Evolutionary conservation across 2,797 vertebrate species (phyloP), one percentile per base, ranked within the genome.

Genomic region (Coccyzus lansbergi): DNA sequence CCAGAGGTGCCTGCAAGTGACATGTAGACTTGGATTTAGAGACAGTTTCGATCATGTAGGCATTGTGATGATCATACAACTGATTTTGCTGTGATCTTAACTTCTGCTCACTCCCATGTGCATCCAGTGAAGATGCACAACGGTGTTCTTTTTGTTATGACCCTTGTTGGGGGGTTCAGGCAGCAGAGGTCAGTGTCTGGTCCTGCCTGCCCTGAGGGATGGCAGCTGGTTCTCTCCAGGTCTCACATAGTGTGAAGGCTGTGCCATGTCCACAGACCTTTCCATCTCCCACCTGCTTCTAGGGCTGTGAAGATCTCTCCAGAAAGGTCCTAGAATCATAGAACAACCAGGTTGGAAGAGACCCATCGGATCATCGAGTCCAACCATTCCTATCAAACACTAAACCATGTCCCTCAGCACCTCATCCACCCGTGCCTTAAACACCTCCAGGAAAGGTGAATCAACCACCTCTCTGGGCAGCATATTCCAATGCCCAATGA

Each of bases 81-180:
- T 44, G 44, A 18, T 38, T 40, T 40, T 12, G 25, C 42, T 15
- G 7, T 1, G 2, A 49, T 38, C 24, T 74, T 51, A 16, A 13
- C 49, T 69, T 20, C 12, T 33, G 4, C 18, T 52, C 12, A 4
- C 55, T 48, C 9, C 40, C 11, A 1, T 2, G 8, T 26, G 44
- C 24, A 7, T 4, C 24, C 29, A 13, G 46, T 14, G 42, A 68
- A 24, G 31, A 31, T 17, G 38, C 40, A 28, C 46, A 17, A 8
- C 26, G 19, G 14, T 16, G 5, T 13, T 69, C 24, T 15, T 34
- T 18, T 18, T 18, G 10, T n/a, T 7, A 3, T n/a, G 21, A 7
- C 18, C 5, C 14, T 18, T 2, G 1, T 5, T 21, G n/a, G 15
- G 7, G 38, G 53, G 9, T 6, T 26, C 49, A 16, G 52, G 4